phyloP scores from a whole-genome alignment of 2,888 invertebrate genomes.

The Oxytorus armatus region DNA sequence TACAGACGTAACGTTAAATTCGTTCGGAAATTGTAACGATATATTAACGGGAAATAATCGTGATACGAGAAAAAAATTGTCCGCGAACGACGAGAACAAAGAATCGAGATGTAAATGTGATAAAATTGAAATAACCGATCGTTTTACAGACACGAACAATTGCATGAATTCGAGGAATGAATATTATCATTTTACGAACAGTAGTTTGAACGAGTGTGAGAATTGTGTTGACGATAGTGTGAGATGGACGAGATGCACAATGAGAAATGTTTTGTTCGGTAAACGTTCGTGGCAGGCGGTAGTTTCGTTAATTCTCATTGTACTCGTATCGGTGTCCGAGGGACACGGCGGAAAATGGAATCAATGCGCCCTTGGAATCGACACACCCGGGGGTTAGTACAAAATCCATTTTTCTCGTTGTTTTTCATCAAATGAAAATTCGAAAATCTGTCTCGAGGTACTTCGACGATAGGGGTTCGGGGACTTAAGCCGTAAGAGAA shows the following conservation, averaged over 20 bases:
- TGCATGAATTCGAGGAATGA: slow-evolving; percentile 13
- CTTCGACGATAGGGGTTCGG: too few species aligned
- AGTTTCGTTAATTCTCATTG: slow-evolving; percentile 69
- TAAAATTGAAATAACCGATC: slow-evolving; percentile 34
- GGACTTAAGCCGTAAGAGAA: neutral
- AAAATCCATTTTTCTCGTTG: neutral
- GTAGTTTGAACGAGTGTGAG: slow-evolving; percentile 24
- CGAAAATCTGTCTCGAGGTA: neutral
- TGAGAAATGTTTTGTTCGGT: slow-evolving; percentile 30
- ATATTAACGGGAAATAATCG: slow-evolving; percentile 13
- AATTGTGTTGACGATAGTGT: slow-evolving; percentile 34
- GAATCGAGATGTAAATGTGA: slow-evolving; percentile 37
- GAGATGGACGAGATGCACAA: slow-evolving; percentile 49
- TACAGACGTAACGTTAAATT: slow-evolving; percentile 5
- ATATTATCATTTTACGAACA: slow-evolving; percentile 14
- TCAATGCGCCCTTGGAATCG: slow-evolving; percentile 76
- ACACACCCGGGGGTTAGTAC: slow-evolving; percentile 81
- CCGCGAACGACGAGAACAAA: slow-evolving; percentile 24
- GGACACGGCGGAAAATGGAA: slow-evolving; percentile 44
- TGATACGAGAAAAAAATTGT: slow-evolving; percentile 18
- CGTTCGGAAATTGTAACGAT: slow-evolving; percentile 11
- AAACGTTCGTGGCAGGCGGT: slow-evolving; percentile 70
- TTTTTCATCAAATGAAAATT: neutral
- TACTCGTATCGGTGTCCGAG: slow-evolving; percentile 67
- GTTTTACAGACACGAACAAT: slow-evolving; percentile 11